Evolutionary conservation across 2,113 vertebrate genomes (phyloP).

Genomic region (Corythoichthys intestinalis): DNA sequence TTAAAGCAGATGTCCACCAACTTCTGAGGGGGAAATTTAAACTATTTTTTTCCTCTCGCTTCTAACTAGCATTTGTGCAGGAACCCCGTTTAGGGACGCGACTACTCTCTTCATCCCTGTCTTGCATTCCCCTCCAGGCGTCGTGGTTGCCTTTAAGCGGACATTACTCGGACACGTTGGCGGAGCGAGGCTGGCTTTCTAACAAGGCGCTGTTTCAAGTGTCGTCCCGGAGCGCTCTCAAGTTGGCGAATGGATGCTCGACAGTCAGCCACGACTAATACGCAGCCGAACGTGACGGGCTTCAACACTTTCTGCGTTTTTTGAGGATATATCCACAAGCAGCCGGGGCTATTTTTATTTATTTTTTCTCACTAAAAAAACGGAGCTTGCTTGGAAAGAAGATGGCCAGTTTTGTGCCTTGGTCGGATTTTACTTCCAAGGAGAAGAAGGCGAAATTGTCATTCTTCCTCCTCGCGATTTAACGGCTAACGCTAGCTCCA

Average conservation of each 20-base stretch:
- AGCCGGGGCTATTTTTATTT: background rate
- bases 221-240: conserved; percentile 60
- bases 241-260: conserved; percentile 75
- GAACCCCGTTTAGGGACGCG: background rate
- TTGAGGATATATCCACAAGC: conserved; percentile 44
- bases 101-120: background rate
- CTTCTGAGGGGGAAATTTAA: conserved; percentile 58
- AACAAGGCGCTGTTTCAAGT: conserved; percentile 61
- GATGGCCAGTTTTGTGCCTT: conserved; percentile 61
- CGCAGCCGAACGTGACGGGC: conserved; percentile 45
- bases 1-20: conserved; percentile 71
- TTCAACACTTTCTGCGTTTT: conserved; percentile 29
- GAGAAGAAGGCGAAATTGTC: conserved; percentile 73
- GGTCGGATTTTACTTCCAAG: conserved; percentile 74
- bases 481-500: conserved; percentile 60
- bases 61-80: background rate
- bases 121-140: conserved; percentile 2
- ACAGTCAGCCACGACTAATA: conserved; percentile 59
- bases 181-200: conserved; percentile 51
- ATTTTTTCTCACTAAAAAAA: background rate
- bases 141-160: conserved; percentile 44
- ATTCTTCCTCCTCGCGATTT: conserved; percentile 70
- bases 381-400: conserved; percentile 30
- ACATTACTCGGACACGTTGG: conserved; percentile 57
- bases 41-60: background rate